Percentiles rank a stretch among this genome's conserved stretches.
phyloP scores from a whole-genome alignment of 2,888 invertebrate species.

The Chorisops tibialis region DNA sequence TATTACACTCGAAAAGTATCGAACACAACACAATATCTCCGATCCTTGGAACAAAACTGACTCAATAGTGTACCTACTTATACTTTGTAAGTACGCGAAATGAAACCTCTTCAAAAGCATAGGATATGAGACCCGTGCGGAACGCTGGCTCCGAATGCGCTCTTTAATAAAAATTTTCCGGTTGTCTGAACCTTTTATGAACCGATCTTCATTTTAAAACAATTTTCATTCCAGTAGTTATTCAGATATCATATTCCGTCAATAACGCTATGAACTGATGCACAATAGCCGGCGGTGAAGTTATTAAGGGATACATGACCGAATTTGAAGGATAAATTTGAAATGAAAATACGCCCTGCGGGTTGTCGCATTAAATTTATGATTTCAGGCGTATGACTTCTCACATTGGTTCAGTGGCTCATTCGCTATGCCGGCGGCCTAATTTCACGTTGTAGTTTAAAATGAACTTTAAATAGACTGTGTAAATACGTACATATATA shows the following conservation, averaged over 20 bases:
- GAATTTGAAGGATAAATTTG: slow-evolving; percentile 8
- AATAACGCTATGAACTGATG: slow-evolving; percentile 11
- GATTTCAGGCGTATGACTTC: slow-evolving; percentile 25
- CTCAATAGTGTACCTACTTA: no score
- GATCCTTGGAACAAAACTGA: no score
- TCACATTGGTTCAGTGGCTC: slow-evolving; percentile 8
- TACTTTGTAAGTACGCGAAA: no score
- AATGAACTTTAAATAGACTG: no score
- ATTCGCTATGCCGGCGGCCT: no score
- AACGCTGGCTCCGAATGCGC: no score
- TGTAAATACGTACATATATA: no score
- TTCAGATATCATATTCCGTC: slow-evolving; percentile 24
- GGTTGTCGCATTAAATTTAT: slow-evolving; percentile 24
- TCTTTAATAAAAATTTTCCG: slow-evolving; percentile 3
- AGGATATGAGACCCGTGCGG: no score
- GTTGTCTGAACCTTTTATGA: slow-evolving; percentile 20
- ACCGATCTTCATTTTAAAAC: slow-evolving; percentile 12
- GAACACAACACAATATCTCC: no score
- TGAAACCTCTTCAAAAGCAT: no score
- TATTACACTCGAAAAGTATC: no score
- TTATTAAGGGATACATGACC: neutral
- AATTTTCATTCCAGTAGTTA: neutral
- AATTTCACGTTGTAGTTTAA: no score
- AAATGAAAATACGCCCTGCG: slow-evolving; percentile 22
- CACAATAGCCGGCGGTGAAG: neutral